phyloP scores from a whole-genome alignment of 2,797 vertebrate species.

The Crocidura indochinensis region DNA sequence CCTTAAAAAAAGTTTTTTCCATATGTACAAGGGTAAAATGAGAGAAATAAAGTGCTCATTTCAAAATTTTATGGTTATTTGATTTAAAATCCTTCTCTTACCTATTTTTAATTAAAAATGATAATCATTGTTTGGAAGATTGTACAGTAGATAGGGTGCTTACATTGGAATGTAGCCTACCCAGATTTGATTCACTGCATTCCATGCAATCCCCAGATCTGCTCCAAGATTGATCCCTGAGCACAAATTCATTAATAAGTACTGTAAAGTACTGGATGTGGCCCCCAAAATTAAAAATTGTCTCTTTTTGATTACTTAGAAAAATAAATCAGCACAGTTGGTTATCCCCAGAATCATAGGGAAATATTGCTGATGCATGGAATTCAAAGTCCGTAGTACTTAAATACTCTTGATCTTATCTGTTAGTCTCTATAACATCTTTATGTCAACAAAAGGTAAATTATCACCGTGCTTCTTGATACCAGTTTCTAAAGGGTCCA shows the following conservation, averaged over 20 bases:
- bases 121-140: too few species aligned
- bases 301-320: neutral
- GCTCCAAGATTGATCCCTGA: too few species aligned
- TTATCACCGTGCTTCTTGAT: neutral
- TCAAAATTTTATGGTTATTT: neutral
- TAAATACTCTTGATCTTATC: neutral
- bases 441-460: neutral
- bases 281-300: too few species aligned
- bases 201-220: too few species aligned
- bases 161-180: too few species aligned
- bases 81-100: too few species aligned
- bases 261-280: too few species aligned
- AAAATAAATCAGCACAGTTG: neutral
- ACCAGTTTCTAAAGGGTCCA: neutral
- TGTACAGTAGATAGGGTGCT: too few species aligned
- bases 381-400: neutral
- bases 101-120: too few species aligned
- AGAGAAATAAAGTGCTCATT: neutral
- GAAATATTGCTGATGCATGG: neutral
- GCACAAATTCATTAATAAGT: too few species aligned
- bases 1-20: neutral
- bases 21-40: neutral
- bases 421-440: neutral
- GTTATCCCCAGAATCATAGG: too few species aligned
- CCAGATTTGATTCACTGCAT: too few species aligned